These are phyloP conservation scores for Chaenodraco wilsoni DNA, from an alignment of 2,797 vertebrate species.

Conservation along the genomic window DNA sequence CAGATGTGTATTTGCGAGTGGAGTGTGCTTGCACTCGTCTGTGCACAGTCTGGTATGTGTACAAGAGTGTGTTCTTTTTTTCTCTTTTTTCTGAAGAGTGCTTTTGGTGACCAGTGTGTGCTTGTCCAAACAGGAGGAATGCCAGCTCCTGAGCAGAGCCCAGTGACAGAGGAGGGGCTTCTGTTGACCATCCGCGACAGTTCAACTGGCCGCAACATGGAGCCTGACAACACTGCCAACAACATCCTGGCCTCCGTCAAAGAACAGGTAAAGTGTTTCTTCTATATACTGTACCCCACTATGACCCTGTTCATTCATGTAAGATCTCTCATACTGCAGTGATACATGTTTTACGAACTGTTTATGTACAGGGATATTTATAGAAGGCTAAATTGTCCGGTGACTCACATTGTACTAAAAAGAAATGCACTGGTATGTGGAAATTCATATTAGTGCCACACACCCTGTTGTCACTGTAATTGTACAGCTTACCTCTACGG, in stretches of 20 bases:
- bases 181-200: conserved; percentile 84
- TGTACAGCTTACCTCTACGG: conserved; percentile 9
- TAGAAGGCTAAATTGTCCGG: not conserved
- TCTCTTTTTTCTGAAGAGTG: conserved; percentile 10
- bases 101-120: conserved; percentile 53
- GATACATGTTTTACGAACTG: conserved; percentile 22
- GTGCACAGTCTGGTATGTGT: conserved; percentile 25
- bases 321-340: conserved; percentile 3
- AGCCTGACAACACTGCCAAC: conserved; percentile 92
- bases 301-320: conserved; percentile 15
- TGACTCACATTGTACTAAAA: conserved; percentile 15
- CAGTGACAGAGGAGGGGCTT: conserved; percentile 90
- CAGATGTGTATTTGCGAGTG: conserved; percentile 43
- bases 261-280: conserved; percentile 88
- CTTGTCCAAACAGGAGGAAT: conserved; percentile 87
- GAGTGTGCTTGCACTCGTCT: conserved; percentile 31
- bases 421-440: not conserved
- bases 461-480: conserved; percentile 18
- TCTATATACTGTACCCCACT: not conserved
- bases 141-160: conserved; percentile 93
- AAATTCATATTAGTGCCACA: conserved; percentile 1
- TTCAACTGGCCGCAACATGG: conserved; percentile 88
- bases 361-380: conserved; percentile 18
- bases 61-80: conserved; percentile 14
- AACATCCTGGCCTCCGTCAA: conserved; percentile 98